Conservation (phyloP, 2,113 vertebrate genomes). For the Heteronetta atricapilla region DNA sequence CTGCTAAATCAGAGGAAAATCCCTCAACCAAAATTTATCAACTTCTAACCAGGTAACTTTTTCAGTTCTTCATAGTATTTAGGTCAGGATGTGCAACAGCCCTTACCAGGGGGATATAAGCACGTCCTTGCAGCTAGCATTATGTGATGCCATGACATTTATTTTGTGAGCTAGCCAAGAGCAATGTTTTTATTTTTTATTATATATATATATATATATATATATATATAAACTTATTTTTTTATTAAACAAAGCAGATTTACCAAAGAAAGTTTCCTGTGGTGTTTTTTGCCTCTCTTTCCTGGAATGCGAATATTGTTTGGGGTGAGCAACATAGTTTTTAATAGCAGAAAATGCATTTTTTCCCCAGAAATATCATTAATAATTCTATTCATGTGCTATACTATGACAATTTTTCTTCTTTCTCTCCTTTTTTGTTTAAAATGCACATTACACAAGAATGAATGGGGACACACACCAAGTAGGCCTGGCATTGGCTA, state of each 20-base stretch:
- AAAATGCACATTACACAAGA: neutral
- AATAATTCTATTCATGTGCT: neutral
- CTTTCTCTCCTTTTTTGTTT: neutral
- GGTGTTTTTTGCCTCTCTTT: neutral
- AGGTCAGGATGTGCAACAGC: neutral
- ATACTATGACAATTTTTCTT: neutral
- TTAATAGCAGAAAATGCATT: neutral
- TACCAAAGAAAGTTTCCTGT: neutral
- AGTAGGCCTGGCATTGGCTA: neutral
- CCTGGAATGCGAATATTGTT: neutral
- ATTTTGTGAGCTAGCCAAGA: conserved; percentile 27
- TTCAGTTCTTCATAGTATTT: neutral
- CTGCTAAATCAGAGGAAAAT: neutral
- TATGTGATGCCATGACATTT: neutral
- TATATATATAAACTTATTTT: too few relatives aligned
- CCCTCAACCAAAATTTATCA: neutral
- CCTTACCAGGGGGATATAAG: neutral
- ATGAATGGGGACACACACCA: neutral
- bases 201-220: too few relatives aligned
- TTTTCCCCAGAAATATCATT: neutral
- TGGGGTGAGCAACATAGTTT: neutral
- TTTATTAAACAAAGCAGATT: conserved; percentile 29
- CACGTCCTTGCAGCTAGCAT: neutral
- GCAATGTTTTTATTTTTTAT: neutral
- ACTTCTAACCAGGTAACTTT: neutral